Evolutionary conservation across 2,113 vertebrate species (phyloP), one percentile per base, ranked within the genome.

Genomic region (Microtus montanus): DNA sequence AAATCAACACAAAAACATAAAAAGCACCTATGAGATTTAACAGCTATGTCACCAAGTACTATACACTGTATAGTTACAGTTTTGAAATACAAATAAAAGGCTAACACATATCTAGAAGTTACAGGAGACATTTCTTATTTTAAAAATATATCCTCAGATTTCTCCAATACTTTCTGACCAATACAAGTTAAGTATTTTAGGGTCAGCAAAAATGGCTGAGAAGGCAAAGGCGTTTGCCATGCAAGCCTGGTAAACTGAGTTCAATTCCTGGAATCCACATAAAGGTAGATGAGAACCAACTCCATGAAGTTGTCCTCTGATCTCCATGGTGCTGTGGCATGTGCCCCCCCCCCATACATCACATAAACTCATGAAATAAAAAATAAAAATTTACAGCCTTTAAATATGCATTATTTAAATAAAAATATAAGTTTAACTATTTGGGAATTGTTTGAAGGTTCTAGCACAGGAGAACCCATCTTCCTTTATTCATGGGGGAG

Each of bases 91-190:
- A 88, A 19, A 70, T 44, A 84, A 49, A n/a, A 80, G 52, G 20
- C 92, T 89, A 93, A 82, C n/a, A 22, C 58, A 24, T 63, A 66
- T 93, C 79, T 83, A 44, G 41, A 80, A n/a, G 86, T 15, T 64
- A 93, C 15, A 91, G 3, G n/a, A 66, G 15, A 83, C n/a, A n/a
- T 44, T 78, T 94, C 10, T 74, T 75, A 75, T 74, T 74, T 41
- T 74, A 41, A 74, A 74, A 44, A 75, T 41, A 75, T 44, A 26
- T 84, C 30, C 89, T 79, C 77, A 24, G 33, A 61, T 89, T 83
- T 49, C 75, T 73, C 41, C 71, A 74, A 64, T 12, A 85, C 4
- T 85, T 54, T 94, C 35, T 82, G 66, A 89, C 41, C 28, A 84
- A 44, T 35, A 93, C 91, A 95, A 77, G 92, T 63, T 63, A 63